Percentiles rank a stretch among this genome's conserved stretches.
Conservation (phyloP, 2,888 invertebrate species). For the Epirrhoe alternata region DNA sequence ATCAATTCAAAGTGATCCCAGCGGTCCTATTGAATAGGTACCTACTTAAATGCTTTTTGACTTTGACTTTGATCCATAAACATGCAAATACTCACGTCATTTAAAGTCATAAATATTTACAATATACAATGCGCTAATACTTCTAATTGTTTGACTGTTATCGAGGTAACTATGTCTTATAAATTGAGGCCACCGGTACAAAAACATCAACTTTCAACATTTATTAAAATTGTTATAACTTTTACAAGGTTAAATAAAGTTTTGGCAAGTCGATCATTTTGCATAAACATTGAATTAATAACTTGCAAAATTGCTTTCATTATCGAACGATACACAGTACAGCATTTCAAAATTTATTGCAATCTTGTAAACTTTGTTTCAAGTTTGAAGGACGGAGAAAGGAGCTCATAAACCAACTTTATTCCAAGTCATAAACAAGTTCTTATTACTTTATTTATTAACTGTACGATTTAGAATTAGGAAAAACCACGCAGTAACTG, state of each 20-base stretch:
- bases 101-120: no score
- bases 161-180: neutral
- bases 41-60: no score
- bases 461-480: neutral
- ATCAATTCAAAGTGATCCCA: no score
- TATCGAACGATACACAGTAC: slow-evolving; percentile 8
- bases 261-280: slow-evolving; percentile 4
- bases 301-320: slow-evolving; percentile 17
- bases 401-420: neutral
- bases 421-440: neutral
- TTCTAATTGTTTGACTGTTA: neutral
- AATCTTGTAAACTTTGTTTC: slow-evolving; percentile 5
- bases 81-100: no score
- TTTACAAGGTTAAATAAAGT: slow-evolving; percentile 8
- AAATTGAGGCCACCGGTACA: neutral
- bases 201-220: neutral
- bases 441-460: neutral
- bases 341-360: slow-evolving; percentile 16
- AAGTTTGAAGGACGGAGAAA: slow-evolving; percentile 18
- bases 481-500: neutral
- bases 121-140: no score
- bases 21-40: no score
- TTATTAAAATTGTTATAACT: neutral
- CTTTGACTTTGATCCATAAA: no score
- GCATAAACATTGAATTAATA: neutral